Base-by-base conservation (phyloP, 2,797 vertebrate genomes). In the Chaenodraco wilsoni region DNA sequence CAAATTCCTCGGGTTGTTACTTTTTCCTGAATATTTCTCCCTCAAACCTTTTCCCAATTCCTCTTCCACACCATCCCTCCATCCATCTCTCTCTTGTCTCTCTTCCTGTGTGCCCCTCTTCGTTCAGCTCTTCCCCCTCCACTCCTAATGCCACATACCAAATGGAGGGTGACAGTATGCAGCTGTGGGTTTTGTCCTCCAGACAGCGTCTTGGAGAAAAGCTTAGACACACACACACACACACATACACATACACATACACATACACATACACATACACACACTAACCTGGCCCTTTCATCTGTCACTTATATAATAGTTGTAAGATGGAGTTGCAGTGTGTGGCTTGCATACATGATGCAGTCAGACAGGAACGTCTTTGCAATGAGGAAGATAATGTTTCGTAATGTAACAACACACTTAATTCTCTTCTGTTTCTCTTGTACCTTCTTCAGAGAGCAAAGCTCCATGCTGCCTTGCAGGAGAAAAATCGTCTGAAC, bases 381-480 rank as follows among this genome's bases (percentile, higher is more conserved):
- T 46, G 45, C 43, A 68, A 8, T 45, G 54, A 74, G 41, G 44
- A 66, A 44, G 63, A 69, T 43, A 19, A 63, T 67, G 14, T 37
- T 17, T 78, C n/a, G 17, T 49, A 21, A 46, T 49, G 51, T 52
- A 50, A 62, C n/a, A 31, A 61, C 55, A 61, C 15, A 12, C 21
- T 44, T 8, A 80, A 52, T 16, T 46, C 16, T 55, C 37, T 54
- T 76, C 21, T 69, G 19, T 71, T 56, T 69, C 7, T 9, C 12
- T 64, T 16, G 21, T 43, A 76, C 52, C 4, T 62, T 72, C 52
- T 23, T 19, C 72, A 98, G 97, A 95, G 94, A 87, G 82, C 93
- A 80, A 95, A 95, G 86, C 94, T 95, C 84, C 92, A 95, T 85
- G 91, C 94, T 89, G 94, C 90, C 46, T 75, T 90, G 89, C 94